These are phyloP conservation scores for Gymnocypris eckloni DNA, from an alignment of 2,797 vertebrate species.

Conservation along the genomic window DNA sequence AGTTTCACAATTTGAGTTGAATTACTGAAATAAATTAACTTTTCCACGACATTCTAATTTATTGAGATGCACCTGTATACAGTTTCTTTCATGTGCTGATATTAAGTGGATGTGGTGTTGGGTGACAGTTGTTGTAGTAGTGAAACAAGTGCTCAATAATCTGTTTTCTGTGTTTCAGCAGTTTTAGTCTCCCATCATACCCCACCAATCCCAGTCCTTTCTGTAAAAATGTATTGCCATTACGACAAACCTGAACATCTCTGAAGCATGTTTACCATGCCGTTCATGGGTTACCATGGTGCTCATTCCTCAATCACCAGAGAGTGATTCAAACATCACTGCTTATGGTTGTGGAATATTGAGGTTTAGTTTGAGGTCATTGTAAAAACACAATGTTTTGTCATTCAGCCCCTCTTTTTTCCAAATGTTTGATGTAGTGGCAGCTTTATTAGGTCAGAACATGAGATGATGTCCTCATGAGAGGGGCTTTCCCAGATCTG, in stretches of 20 bases:
- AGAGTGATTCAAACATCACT: conserved; percentile 12
- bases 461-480: conserved; percentile 3
- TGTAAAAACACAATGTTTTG: conserved; percentile 18
- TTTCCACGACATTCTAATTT: too few species aligned
- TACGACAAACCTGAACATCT: conserved; percentile 11
- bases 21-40: too few species aligned
- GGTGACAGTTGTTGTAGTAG: not conserved
- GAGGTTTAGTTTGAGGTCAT: conserved; percentile 4
- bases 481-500: conserved; percentile 11
- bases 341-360: not conserved
- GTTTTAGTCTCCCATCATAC: conserved; percentile 7
- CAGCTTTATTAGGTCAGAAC: not conserved
- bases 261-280: conserved; percentile 24
- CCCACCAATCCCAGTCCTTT: not conserved
- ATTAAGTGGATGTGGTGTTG: not conserved
- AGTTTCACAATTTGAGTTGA: too few species aligned
- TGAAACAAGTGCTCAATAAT: not conserved
- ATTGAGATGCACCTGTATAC: too few species aligned
- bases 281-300: conserved; percentile 24
- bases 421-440: not conserved
- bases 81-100: not conserved
- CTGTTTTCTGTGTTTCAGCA: conserved; percentile 19
- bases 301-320: not conserved
- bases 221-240: conserved; percentile 11
- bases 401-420: not conserved